Evolutionary conservation across 2,797 vertebrate species (phyloP), one percentile per base, ranked within the genome.

Genomic region (Cirrhinus molitorella): DNA sequence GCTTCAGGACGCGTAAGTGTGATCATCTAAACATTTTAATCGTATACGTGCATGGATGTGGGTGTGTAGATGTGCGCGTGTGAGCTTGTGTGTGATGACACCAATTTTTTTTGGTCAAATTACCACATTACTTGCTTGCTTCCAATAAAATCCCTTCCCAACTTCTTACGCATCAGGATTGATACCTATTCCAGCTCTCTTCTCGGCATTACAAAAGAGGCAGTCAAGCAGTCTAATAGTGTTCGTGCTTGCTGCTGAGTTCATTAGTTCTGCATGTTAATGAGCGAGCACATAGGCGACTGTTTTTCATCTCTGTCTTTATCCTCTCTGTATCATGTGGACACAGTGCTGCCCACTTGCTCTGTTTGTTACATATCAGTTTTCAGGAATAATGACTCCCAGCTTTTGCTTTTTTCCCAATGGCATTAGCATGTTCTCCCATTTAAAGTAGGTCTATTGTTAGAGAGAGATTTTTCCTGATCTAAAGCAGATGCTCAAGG

Each of bases 1-100:
- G 94, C 86, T 91, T 92, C 91, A 90, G 94, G 89, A 94, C 94
- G 73, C 91, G 95, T 96, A 84, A 96, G 95, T 94, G 55, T 45
- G 47, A 37, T 71, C 40, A 66, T 9, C 51, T 61, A 43, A 73
- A 47, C 31, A 23, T 72, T 61, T 28, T 14, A 31, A 68, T 53
- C 14, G 5, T 34, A 17, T 53, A n/a, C 16, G 55, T 75, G 75
- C 40, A 73, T 72, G 66, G 7, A 53, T 71, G 57, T 77, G 65
- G 37, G 55, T 51, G 28, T 47, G 34, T 19, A 73, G 23, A 19
- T 43, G 28, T 28, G 17, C 55, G 61, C 83, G 82, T 55, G 84
- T 77, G 67, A 84, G 21, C n/a, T 80, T 43, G 59, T 77, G 16
- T 80, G 37, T 45, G 55, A 66, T 80, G 23, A 76, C n/a, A 4